Conservation (phyloP, 2,888 invertebrate species). For the Bellardia bayeri region DNA sequence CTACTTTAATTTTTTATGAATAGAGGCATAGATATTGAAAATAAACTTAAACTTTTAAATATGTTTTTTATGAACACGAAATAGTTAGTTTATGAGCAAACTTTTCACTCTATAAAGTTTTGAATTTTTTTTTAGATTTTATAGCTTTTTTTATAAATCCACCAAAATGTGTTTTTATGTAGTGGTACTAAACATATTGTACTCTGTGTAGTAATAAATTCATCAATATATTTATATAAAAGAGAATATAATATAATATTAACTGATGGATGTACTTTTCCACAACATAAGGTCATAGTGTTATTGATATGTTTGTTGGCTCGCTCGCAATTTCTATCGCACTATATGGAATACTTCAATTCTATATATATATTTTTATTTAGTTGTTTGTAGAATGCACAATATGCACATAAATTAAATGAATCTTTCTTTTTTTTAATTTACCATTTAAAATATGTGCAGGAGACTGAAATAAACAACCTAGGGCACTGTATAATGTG, state of each 20-base stretch:
- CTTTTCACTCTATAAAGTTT: background rate
- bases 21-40: too few species aligned
- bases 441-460: background rate
- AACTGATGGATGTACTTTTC: background rate
- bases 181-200: background rate
- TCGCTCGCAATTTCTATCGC: constrained; percentile 46
- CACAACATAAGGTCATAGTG: constrained; percentile 53
- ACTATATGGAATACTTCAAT: constrained; percentile 9
- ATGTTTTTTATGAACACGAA: background rate
- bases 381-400: constrained; percentile 33
- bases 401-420: constrained; percentile 47
- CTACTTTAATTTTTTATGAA: too few species aligned
- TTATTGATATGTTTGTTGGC: constrained; percentile 46
- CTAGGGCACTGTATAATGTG: background rate
- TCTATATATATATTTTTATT: background rate
- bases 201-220: constrained; percentile 15
- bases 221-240: constrained; percentile 30
- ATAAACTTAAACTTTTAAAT: too few species aligned
- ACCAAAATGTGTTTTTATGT: background rate
- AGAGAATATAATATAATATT: background rate
- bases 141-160: background rate
- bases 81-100: background rate
- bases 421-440: constrained; percentile 34
- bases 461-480: background rate
- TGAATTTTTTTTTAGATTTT: background rate